phyloP scores from a whole-genome alignment of 1,140 invertebrate genomes.

The Metaphire vulgaris region DNA sequence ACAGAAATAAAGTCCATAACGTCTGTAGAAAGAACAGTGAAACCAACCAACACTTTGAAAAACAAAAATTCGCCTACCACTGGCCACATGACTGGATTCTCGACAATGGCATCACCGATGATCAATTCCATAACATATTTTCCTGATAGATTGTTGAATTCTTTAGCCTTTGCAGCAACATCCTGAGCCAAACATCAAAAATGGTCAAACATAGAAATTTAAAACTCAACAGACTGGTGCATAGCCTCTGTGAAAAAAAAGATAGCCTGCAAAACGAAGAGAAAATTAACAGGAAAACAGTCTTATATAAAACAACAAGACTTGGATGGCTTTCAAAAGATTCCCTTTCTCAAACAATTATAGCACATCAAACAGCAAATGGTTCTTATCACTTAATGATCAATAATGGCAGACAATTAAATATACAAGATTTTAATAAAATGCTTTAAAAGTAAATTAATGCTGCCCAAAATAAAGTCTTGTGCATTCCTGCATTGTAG shows the following conservation, averaged over 20 bases:
- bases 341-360: constrained; percentile 4
- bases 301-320: background rate
- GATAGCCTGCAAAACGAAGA: background rate
- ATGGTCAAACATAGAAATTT: constrained; percentile 8
- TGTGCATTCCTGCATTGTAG: too few relatives aligned
- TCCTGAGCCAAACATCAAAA: constrained; percentile 58
- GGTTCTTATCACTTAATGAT: too few relatives aligned
- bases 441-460: too few relatives aligned
- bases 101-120: constrained; percentile 80
- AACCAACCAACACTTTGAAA: too few relatives aligned
- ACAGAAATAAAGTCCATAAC: too few relatives aligned
- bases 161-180: constrained; percentile 68
- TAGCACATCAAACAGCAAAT: too few relatives aligned
- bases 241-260: background rate
- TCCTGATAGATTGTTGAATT: constrained; percentile 71
- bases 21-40: too few relatives aligned
- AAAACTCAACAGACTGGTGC: background rate
- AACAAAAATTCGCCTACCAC: too few relatives aligned
- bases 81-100: constrained; percentile 80
- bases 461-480: too few relatives aligned
- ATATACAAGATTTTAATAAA: too few relatives aligned
- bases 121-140: constrained; percentile 75
- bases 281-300: background rate
- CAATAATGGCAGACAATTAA: too few relatives aligned
- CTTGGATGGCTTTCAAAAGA: background rate